Conservation (phyloP, 53 echinoderm and acorn worm species). For the Echinarachnius parma region DNA sequence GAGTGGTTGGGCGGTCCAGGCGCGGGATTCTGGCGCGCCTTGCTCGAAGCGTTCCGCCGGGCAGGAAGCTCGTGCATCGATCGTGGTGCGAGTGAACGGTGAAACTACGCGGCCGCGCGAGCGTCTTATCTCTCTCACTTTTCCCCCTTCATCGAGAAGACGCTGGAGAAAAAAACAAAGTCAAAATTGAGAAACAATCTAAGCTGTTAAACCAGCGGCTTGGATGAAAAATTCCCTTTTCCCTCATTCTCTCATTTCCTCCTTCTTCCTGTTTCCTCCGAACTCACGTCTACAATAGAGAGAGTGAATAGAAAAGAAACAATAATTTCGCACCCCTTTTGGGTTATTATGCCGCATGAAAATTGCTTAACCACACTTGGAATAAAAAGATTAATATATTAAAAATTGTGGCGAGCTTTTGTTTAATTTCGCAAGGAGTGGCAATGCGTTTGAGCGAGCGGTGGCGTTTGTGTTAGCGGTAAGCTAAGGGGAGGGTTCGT, state of each 20-base stretch:
- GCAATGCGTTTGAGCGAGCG: too few relatives aligned
- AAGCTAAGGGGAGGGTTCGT: slow-evolving; percentile 25
- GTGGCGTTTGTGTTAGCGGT: slow-evolving; percentile 26
- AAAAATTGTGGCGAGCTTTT: too few relatives aligned
- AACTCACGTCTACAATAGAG: background rate
- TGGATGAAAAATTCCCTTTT: slow-evolving; percentile 7
- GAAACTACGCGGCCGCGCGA: slow-evolving; percentile 1
- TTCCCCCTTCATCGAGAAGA: too few relatives aligned
- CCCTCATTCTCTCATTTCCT: background rate
- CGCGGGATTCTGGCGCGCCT: too few relatives aligned
- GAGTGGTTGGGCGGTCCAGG: slow-evolving; percentile 13
- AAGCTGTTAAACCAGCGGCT: slow-evolving; percentile 37
- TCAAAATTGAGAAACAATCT: slow-evolving; percentile 21
- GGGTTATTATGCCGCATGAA: too few relatives aligned
- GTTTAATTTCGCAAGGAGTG: too few relatives aligned
- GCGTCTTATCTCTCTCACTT: too few relatives aligned
- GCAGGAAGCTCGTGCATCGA: slow-evolving; percentile 42
- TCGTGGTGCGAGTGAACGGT: slow-evolving; percentile 6
- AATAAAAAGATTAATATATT: too few relatives aligned
- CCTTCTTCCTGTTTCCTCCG: background rate
- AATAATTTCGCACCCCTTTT: too few relatives aligned
- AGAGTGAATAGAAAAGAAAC: too few relatives aligned
- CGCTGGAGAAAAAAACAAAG: too few relatives aligned
- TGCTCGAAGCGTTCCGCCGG: slow-evolving; percentile 16
- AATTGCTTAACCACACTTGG: too few relatives aligned